Conservation (phyloP, 1,140 invertebrate species). For the Scylla paramamosain region DNA sequence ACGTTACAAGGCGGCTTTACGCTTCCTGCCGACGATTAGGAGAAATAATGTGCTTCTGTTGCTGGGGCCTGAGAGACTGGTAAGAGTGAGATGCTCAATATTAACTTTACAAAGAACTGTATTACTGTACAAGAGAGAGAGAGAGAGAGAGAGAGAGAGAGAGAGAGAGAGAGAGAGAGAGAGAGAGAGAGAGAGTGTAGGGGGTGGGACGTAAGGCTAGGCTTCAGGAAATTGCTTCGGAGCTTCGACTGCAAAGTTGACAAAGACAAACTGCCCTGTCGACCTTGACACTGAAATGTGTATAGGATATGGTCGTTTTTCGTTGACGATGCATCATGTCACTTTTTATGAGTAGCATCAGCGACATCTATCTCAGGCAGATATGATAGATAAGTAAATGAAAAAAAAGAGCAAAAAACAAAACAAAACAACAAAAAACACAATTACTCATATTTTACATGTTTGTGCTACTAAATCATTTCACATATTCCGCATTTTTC, state of each 20-base stretch:
- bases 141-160: slow-evolving; percentile 57
- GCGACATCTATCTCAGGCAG: not conserved
- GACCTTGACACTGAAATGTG: slow-evolving; percentile 3
- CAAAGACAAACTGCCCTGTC: slow-evolving; percentile 20
- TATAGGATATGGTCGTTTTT: not conserved
- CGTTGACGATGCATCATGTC: not conserved
- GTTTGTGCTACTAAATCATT: too few relatives aligned
- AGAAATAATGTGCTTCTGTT: too few relatives aligned
- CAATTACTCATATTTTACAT: not conserved
- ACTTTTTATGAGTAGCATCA: not conserved
- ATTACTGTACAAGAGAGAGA: slow-evolving; percentile 5
- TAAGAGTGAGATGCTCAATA: too few relatives aligned
- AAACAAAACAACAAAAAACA: not conserved
- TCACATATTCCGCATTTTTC: too few relatives aligned
- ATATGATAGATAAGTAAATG: not conserved
- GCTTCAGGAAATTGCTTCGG: slow-evolving; percentile 29
- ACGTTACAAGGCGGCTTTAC: not conserved
- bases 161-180: slow-evolving; percentile 47
- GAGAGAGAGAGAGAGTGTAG: not conserved
- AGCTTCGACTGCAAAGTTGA: slow-evolving; percentile 36
- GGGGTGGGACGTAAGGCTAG: not conserved
- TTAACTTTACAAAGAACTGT: too few relatives aligned
- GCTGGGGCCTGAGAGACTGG: too few relatives aligned
- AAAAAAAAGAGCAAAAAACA: not conserved
- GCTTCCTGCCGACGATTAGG: too few relatives aligned